These are phyloP conservation scores for Ennomos erosarius DNA, from an alignment of 2,888 invertebrate species.

Conservation along the genomic window DNA sequence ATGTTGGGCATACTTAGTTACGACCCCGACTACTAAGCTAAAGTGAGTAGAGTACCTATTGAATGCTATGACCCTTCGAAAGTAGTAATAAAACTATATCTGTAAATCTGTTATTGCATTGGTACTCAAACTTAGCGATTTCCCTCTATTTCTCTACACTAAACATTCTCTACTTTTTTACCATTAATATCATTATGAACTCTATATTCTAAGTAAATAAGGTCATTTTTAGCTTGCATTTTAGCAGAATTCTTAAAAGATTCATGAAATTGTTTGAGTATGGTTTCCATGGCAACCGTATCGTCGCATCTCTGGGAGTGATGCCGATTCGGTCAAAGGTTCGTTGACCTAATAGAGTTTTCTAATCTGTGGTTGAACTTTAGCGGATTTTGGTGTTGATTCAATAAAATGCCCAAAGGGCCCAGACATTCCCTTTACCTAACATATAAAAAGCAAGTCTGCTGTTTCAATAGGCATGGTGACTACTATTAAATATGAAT, in stretches of 20 bases:
- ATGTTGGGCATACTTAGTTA: no score
- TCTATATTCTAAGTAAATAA: not conserved
- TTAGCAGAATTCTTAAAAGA: not conserved
- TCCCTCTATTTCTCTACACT: conserved; percentile 8
- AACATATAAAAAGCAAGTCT: no score
- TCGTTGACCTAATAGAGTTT: conserved; percentile 65
- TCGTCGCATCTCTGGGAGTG: conserved; percentile 71
- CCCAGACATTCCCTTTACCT: no score
- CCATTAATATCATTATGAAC: conserved; percentile 2
- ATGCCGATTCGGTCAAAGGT: conserved; percentile 67
- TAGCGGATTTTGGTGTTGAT: no score
- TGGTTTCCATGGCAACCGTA: conserved; percentile 69
- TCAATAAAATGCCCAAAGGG: no score
- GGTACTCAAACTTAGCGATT: conserved; percentile 5
- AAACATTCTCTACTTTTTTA: not conserved
- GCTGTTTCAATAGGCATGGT: no score
- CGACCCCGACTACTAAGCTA: no score
- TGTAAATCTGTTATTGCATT: conserved; percentile 1
- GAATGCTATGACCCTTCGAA: not conserved
- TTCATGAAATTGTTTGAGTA: conserved; percentile 57
- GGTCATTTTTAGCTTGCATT: conserved; percentile 16
- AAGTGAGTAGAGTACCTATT: no score
- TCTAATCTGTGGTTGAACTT: conserved; percentile 24
- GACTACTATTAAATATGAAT: no score
- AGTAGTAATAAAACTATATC: conserved; percentile 1